Conservation (phyloP, 2,888 invertebrate genomes). For the Geophilus truncorum region DNA sequence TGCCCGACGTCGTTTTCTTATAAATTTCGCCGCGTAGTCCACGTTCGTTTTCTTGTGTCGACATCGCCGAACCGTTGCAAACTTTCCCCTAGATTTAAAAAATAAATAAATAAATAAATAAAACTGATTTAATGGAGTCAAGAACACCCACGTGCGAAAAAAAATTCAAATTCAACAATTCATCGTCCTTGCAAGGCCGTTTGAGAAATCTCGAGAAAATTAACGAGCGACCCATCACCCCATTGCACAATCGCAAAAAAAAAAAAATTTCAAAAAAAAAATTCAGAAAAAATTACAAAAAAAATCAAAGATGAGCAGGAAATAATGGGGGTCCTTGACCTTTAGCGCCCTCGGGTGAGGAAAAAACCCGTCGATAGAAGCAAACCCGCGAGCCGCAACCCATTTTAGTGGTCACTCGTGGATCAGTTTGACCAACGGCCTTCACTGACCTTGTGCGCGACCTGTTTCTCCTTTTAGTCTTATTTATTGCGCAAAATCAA, state of each 20-base stretch:
- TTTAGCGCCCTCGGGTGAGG: too few species aligned
- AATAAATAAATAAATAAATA: conserved; percentile 38
- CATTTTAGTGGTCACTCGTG: neutral
- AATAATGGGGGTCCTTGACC: neutral
- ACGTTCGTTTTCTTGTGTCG: conserved; percentile 77
- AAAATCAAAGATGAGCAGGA: neutral
- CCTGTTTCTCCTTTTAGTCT: too few species aligned
- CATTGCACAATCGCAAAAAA: neutral
- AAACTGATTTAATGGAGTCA: neutral
- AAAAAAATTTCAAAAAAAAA: neutral
- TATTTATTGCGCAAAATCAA: neutral
- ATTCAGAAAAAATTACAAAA: too few species aligned
- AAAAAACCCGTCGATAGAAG: too few species aligned
- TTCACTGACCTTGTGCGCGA: too few species aligned
- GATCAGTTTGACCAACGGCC: too few species aligned
- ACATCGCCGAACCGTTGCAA: conserved; percentile 89
- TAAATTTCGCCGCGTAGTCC: conserved; percentile 93
- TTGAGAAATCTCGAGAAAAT: neutral
- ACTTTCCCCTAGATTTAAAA: conserved; percentile 94
- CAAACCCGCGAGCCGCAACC: neutral
- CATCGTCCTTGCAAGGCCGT: neutral
- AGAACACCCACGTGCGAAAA: neutral
- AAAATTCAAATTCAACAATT: too few species aligned
- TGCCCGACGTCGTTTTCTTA: conserved; percentile 70
- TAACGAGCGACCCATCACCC: neutral